Base-by-base conservation (phyloP, 2,888 invertebrate species). In the Melanargia galathea region DNA sequence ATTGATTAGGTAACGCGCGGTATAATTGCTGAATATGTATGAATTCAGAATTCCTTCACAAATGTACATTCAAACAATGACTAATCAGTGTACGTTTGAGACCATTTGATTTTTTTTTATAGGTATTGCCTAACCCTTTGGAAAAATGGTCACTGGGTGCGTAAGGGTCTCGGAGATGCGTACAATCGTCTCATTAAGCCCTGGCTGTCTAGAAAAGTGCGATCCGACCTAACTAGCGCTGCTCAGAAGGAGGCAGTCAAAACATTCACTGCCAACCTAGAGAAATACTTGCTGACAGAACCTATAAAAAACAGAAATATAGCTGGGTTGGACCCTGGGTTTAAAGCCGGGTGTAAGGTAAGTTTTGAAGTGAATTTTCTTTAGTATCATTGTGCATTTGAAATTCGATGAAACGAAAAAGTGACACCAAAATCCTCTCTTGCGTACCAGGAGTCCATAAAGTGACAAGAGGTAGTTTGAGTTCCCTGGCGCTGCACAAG, bases 301-400 rank as follows among this genome's bases (percentile, higher is more conserved):
- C 98, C 98, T 0, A 91, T 97, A 0, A 94, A 95, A 76, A 97
- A 96, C 38, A 93, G 94, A 79, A 91, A 93, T 7, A 95, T 98
- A 63, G 87, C 97, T 30, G 98, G 97, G 0, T 92, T 98, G 57
- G 98, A 98, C 90, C 98, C 98, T 0, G 98, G 98, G 0, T 98
- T 95, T 79, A 91, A 87, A 66, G 95, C 97, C 78, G 98, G 98
- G 0, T 98, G 98, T 80, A 98, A 98, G 92, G 87, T 96, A 71
- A 51, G 51, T 13, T 51, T 8, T 16, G 2, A 22, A 33, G 2
- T 35, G 6, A n/a, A n/a, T n/a, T n/a, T n/a, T n/a, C n/a, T n/a
- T n/a, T n/a, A n/a, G n/a, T n/a, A n/a, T n/a, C n/a, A n/a, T n/a
- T n/a, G n/a, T n/a, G n/a, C n/a, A n/a, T n/a, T n/a, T n/a, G n/a